Percentiles rank a stretch among this genome's conserved stretches.
Evolutionary conservation across 2,113 vertebrate species (phyloP).

Genomic region (Antechinus stuartii): DNA sequence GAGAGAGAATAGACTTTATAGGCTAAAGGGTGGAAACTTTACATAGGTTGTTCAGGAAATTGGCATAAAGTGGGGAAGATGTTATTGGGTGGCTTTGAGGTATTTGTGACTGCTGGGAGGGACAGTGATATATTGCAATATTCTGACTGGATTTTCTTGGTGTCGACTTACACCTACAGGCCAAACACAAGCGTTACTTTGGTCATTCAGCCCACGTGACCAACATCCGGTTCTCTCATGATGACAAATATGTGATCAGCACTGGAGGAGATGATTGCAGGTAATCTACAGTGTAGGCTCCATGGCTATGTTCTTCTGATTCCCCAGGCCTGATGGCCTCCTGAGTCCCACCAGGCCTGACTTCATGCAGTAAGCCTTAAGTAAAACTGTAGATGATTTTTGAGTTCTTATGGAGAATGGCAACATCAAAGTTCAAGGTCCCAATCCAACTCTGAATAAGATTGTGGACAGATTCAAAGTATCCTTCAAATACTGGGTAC

Average conservation of each 20-base stretch:
- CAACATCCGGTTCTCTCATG: constrained; percentile 95
- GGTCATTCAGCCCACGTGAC: constrained; percentile 97
- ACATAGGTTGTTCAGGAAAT: not conserved
- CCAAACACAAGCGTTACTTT: constrained; percentile 97
- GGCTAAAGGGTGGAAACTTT: not conserved
- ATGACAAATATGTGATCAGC: constrained; percentile 94
- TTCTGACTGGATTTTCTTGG: not conserved
- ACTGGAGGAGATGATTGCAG: constrained; percentile 97
- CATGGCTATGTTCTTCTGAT: not conserved
- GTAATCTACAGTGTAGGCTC: constrained; percentile 76
- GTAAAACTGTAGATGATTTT: not conserved
- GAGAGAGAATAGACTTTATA: not conserved
- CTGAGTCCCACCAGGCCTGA: not conserved
- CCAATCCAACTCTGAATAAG: not conserved
- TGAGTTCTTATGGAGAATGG: not conserved
- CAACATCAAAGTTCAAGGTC: not conserved
- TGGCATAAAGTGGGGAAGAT: not conserved
- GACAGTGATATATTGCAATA: not conserved
- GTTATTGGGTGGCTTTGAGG: not conserved
- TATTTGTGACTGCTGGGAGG: too few relatives aligned
- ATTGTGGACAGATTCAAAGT: not conserved
- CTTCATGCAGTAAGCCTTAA: too few relatives aligned
- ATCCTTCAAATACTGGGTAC: not conserved
- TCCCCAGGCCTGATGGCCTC: not conserved
- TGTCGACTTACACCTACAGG: constrained; percentile 81